These are phyloP conservation scores for Petrocephalus schoutedeni DNA, from an alignment of 2,797 vertebrate genomes.

Conservation along the genomic window DNA sequence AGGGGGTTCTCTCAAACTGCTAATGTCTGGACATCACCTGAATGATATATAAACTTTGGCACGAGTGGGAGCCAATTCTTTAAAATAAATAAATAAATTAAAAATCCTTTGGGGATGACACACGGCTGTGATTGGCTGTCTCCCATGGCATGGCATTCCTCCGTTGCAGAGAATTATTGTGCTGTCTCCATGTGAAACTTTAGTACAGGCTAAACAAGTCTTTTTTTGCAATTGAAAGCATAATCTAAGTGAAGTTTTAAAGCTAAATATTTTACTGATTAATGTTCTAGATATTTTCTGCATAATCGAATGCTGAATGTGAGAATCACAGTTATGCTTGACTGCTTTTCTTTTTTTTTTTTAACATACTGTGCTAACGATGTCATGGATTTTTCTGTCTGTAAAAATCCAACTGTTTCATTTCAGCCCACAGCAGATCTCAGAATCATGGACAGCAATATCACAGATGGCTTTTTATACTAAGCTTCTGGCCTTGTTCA, in stretches of 20 bases:
- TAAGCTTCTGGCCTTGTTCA: background rate
- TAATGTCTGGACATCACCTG: conserved; percentile 4
- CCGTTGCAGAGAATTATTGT: background rate
- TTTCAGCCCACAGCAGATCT: background rate
- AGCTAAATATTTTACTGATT: background rate
- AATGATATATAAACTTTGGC: background rate
- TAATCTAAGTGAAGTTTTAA: background rate
- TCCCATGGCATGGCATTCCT: background rate
- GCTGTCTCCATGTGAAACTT: conserved; percentile 1
- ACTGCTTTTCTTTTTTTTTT: background rate
- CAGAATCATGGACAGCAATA: background rate
- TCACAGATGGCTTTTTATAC: background rate
- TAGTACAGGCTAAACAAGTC: background rate
- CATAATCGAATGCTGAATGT: background rate
- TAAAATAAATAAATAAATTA: background rate
- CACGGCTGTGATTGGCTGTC: background rate
- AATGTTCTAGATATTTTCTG: background rate
- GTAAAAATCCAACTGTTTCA: background rate
- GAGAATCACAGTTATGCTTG: background rate
- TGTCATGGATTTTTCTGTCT: background rate
- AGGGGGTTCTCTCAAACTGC: background rate
- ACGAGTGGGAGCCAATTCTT: background rate
- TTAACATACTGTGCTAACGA: background rate
- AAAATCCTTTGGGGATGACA: background rate
- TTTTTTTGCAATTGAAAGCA: background rate